These are phyloP conservation scores for Leucozona laternaria DNA, from an alignment of 2,888 invertebrate species.

Conservation along the genomic window DNA sequence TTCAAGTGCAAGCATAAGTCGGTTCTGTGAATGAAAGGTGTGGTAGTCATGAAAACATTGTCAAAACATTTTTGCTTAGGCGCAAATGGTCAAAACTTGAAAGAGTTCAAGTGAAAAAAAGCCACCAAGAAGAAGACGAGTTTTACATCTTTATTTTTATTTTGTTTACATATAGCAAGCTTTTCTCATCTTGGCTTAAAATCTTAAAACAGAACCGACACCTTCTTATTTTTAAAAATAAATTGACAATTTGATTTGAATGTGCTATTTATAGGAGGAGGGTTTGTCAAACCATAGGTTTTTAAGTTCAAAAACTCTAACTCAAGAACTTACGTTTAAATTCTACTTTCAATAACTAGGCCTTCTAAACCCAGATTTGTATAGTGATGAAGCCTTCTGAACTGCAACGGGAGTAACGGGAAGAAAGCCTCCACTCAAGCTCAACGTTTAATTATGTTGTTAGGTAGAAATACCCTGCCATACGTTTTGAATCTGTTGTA, in stretches of 20 bases:
- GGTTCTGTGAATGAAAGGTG: constrained; percentile 68
- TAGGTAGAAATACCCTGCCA: not conserved
- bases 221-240: constrained; percentile 19
- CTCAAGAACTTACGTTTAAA: too few species aligned
- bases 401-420: not conserved
- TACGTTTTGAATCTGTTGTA: not conserved
- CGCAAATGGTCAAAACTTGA: constrained; percentile 7
- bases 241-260: not conserved
- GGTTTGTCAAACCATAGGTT: too few species aligned
- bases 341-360: too few species aligned
- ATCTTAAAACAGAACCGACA: constrained; percentile 63
- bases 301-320: too few species aligned
- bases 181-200: constrained; percentile 15
- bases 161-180: not conserved
- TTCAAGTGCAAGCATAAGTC: constrained; percentile 71
- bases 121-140: not conserved
- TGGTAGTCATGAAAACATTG: constrained; percentile 56
- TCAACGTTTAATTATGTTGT: not conserved
- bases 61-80: constrained; percentile 44
- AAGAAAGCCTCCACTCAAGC: not conserved
- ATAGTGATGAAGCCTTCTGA: not conserved
- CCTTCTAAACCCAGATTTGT: not conserved
- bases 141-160: not conserved
- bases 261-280: not conserved
- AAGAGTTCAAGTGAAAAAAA: constrained; percentile 20